phyloP scores from a whole-genome alignment of 2,113 vertebrate genomes.

The cat (Felis catus) region F.catus_Fca126_mat1.0 CM031417.1:56784001-56784500 shows the following conservation, averaged over 20 bases:
- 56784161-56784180: background rate
- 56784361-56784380: conserved; percentile 14
- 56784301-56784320: conserved; percentile 18
- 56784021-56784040: background rate
- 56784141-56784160: background rate
- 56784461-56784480: background rate
- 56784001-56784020: background rate
- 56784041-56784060: background rate
- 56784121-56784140: background rate
- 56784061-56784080: background rate
- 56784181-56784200: background rate
- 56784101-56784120: background rate
- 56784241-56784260: background rate
- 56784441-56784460: background rate
- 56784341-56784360: conserved; percentile 5
- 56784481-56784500: no score
- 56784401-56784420: background rate
- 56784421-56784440: background rate
- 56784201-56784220: background rate
- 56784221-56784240: background rate
- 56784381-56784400: background rate
- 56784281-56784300: conserved; percentile 24
- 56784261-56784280: background rate
- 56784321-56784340: background rate
- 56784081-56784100: background rate